These are phyloP conservation scores for Lypha dubia DNA, from an alignment of 2,888 invertebrate genomes.

Conservation along the genomic window DNA sequence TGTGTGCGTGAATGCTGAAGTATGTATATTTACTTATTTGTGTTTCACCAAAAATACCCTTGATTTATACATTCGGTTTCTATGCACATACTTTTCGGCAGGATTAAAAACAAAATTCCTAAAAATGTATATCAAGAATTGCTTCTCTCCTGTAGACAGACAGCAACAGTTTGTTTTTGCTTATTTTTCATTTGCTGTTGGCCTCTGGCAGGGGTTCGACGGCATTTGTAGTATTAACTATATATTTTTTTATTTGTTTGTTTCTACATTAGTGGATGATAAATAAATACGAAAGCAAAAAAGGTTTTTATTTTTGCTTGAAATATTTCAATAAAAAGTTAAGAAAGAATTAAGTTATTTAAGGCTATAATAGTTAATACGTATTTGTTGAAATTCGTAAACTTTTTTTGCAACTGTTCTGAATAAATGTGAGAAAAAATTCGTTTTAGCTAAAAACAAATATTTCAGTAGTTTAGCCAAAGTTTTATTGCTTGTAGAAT, in stretches of 20 bases:
- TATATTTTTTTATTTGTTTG: not conserved
- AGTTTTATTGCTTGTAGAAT: not conserved
- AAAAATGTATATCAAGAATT: slow-evolving; percentile 16
- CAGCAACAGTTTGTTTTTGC: slow-evolving; percentile 35
- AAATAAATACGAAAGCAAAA: not conserved
- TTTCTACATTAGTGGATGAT: not conserved
- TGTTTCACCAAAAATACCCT: not conserved
- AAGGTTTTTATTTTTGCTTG: not conserved
- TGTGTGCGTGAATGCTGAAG: too few relatives aligned
- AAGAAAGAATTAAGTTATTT: not conserved
- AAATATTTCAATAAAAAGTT: slow-evolving; percentile 8
- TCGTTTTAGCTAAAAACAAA: not conserved
- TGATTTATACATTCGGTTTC: not conserved
- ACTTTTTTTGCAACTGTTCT: not conserved
- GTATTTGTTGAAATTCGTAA: too few relatives aligned
- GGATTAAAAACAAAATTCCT: not conserved
- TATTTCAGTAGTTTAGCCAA: not conserved
- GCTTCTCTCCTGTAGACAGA: not conserved
- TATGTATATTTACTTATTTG: too few relatives aligned
- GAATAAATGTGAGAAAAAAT: not conserved
- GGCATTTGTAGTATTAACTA: slow-evolving; percentile 6
- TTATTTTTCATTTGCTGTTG: not conserved
- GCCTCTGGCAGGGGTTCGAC: not conserved
- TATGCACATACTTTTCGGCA: slow-evolving; percentile 24
- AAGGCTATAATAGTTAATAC: not conserved